These are phyloP conservation scores for Eupithecia exiguata DNA, from an alignment of 2,888 invertebrate species.

Conservation along the genomic window DNA sequence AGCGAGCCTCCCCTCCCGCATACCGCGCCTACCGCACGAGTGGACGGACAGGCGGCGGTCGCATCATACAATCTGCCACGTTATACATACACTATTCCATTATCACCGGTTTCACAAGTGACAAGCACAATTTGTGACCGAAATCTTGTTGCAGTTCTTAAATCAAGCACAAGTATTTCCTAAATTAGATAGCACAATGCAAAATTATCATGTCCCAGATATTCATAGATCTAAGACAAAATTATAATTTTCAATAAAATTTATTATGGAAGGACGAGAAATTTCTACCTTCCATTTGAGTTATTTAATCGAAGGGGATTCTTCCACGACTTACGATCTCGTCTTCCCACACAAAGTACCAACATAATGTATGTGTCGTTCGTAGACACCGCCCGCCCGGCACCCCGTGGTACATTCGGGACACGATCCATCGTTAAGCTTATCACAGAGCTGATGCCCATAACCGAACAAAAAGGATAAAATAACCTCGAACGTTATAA, in stretches of 20 bases:
- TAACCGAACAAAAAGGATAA: constrained; percentile 24
- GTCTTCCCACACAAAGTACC: not conserved
- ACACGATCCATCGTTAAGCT: constrained; percentile 33
- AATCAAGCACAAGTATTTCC: not conserved
- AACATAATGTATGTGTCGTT: constrained; percentile 7
- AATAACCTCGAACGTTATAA: constrained; percentile 22
- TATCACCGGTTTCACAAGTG: not conserved
- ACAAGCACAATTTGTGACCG: not conserved
- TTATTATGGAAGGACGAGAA: no score
- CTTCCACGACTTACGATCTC: not conserved
- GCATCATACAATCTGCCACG: not conserved
- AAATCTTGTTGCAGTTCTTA: not conserved
- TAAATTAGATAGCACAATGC: not conserved
- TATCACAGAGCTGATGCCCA: constrained; percentile 27
- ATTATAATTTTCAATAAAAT: no score
- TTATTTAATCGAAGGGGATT: not conserved
- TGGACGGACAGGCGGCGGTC: not conserved
- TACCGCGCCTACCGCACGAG: not conserved
- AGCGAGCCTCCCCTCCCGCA: constrained; percentile 3
- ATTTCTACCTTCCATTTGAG: not conserved
- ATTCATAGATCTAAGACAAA: no score
- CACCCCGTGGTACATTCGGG: constrained; percentile 16
- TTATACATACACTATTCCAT: not conserved
- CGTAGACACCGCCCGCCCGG: constrained; percentile 5
- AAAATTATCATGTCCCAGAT: not conserved